Percentiles rank a stretch among this genome's conserved stretches.
These are phyloP conservation scores for Aethes cnicana DNA, from an alignment of 2,888 invertebrate genomes.

Conservation along the genomic window DNA sequence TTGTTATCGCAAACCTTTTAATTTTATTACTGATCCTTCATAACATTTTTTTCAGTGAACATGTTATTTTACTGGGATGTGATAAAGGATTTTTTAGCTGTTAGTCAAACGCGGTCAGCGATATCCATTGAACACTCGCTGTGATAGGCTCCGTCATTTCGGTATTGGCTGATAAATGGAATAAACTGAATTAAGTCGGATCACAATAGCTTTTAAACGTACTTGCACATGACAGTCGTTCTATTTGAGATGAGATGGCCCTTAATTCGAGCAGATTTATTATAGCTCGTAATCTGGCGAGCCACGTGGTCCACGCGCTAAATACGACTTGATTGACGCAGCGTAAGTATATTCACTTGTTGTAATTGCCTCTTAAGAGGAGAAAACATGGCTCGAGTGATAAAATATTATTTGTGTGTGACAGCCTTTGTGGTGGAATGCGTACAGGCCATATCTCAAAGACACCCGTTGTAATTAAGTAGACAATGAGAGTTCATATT, in stretches of 20 bases:
- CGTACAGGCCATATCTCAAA: slow-evolving; percentile 71
- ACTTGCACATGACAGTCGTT: slow-evolving; percentile 23
- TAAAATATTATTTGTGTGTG: slow-evolving; percentile 76
- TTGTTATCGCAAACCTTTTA: slow-evolving; percentile 77
- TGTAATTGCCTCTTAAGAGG: slow-evolving; percentile 59
- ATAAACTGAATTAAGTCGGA: slow-evolving; percentile 5
- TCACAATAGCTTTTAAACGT: slow-evolving; percentile 25
- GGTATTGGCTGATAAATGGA: slow-evolving; percentile 5
- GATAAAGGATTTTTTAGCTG: not conserved
- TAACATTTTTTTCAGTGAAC: slow-evolving; percentile 59
- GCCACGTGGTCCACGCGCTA: slow-evolving; percentile 11
- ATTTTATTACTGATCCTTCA: slow-evolving; percentile 72
- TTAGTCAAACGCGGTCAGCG: not conserved
- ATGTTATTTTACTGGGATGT: slow-evolving; percentile 16
- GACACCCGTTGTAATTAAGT: slow-evolving; percentile 78
- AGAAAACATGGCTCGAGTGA: slow-evolving; percentile 58
- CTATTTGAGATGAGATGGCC: slow-evolving; percentile 14
- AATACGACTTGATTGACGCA: slow-evolving; percentile 43
- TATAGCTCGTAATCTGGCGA: slow-evolving; percentile 26
- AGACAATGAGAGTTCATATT: slow-evolving; percentile 78
- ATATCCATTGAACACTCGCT: no score
- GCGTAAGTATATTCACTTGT: slow-evolving; percentile 37
- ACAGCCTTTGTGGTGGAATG: slow-evolving; percentile 67
- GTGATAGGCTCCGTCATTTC: slow-evolving; percentile 1
- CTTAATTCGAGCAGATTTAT: slow-evolving; percentile 22